Percentiles rank a stretch among this genome's conserved stretches.
phyloP scores from a whole-genome alignment of 2,888 invertebrate species.

The Microctonus hyperodae region DNA sequence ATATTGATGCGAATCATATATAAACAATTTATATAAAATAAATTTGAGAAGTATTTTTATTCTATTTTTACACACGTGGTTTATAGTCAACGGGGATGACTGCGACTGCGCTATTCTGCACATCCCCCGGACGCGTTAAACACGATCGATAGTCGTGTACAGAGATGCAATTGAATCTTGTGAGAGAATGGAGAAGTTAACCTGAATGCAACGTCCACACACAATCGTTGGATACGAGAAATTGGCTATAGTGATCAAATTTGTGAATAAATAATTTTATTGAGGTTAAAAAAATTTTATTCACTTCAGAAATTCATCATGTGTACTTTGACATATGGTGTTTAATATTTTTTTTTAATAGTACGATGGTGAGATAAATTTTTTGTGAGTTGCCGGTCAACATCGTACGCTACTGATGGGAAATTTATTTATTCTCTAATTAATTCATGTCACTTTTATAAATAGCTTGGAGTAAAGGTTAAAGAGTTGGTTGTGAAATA shows the following conservation, averaged over 20 bases:
- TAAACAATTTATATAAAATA: not conserved
- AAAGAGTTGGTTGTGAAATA: constrained; percentile 30
- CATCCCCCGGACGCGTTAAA: constrained; percentile 23
- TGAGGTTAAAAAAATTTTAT: too few species aligned
- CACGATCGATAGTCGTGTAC: constrained; percentile 27
- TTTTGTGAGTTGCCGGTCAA: not conserved
- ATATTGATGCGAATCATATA: not conserved
- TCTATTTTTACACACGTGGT: constrained; percentile 24
- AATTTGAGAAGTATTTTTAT: not conserved
- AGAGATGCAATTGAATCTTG: constrained; percentile 17
- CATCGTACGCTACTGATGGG: not conserved
- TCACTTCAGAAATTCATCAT: too few species aligned
- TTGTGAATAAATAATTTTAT: too few species aligned
- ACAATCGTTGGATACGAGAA: too few species aligned
- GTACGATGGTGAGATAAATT: too few species aligned
- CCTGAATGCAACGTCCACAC: too few species aligned
- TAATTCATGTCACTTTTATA: not conserved
- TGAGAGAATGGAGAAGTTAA: too few species aligned
- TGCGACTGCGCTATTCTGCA: constrained; percentile 25
- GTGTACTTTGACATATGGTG: too few species aligned
- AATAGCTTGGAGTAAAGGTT: constrained; percentile 31
- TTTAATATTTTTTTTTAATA: too few species aligned
- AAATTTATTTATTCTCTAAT: not conserved
- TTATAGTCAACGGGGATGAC: not conserved
- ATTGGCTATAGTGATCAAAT: too few species aligned